Conservation (phyloP, 2,113 vertebrate genomes). For the Malurus cyaneus region DNA sequence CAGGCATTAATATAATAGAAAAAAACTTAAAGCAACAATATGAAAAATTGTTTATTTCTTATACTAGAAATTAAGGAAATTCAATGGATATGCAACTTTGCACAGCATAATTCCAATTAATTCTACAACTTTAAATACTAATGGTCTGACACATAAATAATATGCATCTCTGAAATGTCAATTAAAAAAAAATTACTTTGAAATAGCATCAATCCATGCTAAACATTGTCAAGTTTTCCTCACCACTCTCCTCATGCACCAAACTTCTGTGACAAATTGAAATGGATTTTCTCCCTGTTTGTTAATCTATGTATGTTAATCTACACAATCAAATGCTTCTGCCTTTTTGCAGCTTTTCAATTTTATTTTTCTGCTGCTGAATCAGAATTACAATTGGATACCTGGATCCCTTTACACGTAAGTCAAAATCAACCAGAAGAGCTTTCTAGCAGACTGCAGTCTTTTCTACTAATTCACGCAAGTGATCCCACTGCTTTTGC, state of each 20-base stretch:
- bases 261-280: not conserved
- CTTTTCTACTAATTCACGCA: not conserved
- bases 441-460: not conserved
- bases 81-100: not conserved
- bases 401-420: not conserved
- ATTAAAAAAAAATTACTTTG: not conserved
- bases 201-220: not conserved
- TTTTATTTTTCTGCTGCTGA: not conserved
- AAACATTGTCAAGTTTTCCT: not conserved
- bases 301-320: not conserved
- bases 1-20: not conserved
- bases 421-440: not conserved
- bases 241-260: not conserved
- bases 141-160: not conserved
- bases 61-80: not conserved
- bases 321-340: not conserved
- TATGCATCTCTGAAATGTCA: not conserved
- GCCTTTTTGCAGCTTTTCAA: not conserved
- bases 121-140: not conserved
- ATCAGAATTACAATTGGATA: not conserved
- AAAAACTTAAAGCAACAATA: not conserved
- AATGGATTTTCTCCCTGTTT: not conserved
- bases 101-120: not conserved
- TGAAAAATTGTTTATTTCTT: not conserved
- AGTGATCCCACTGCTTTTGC: not conserved